Evolutionary conservation across 2,888 invertebrate genomes (phyloP).

Genomic region (Temnothorax ravouxi): DNA sequence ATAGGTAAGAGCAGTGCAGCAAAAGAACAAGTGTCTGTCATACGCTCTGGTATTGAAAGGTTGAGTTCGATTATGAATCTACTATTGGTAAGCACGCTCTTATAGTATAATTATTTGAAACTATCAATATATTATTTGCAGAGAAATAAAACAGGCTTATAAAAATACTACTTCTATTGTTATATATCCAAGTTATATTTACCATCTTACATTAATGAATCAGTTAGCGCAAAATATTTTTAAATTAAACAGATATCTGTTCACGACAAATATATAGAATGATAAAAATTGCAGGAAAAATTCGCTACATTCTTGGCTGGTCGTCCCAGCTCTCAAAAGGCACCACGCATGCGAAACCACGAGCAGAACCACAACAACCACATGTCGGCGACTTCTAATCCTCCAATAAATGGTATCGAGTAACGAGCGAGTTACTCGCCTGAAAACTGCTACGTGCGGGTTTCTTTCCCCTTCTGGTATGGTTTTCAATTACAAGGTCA

Average conservation of each 20-base stretch:
- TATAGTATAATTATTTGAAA: neutral
- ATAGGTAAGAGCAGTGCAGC: conserved; percentile 74
- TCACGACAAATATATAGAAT: neutral
- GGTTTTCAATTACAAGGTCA: conserved; percentile 57
- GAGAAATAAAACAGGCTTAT: neutral
- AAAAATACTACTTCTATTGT: neutral
- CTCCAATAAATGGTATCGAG: conserved; percentile 82
- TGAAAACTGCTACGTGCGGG: conserved; percentile 44
- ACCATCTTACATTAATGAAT: neutral
- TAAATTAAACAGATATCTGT: neutral
- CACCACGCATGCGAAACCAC: conserved; percentile 86
- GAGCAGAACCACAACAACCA: conserved; percentile 86
- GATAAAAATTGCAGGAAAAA: conserved; percentile 87
- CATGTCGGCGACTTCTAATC: conserved; percentile 72
- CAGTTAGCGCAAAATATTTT: neutral
- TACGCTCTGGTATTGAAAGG: conserved; percentile 77
- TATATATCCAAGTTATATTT: neutral
- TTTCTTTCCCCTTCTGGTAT: conserved; percentile 54
- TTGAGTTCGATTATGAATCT: conserved; percentile 79
- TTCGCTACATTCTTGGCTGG: conserved; percentile 90
- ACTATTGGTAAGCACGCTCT: conserved; percentile 80
- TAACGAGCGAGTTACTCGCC: conserved; percentile 58
- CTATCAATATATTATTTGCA: neutral
- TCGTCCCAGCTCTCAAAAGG: conserved; percentile 89
- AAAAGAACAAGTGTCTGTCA: conserved; percentile 76